Evolutionary conservation across 2,113 vertebrate genomes (phyloP), one percentile per base, ranked within the genome.

Genomic region (Stictonetta naevosa): DNA sequence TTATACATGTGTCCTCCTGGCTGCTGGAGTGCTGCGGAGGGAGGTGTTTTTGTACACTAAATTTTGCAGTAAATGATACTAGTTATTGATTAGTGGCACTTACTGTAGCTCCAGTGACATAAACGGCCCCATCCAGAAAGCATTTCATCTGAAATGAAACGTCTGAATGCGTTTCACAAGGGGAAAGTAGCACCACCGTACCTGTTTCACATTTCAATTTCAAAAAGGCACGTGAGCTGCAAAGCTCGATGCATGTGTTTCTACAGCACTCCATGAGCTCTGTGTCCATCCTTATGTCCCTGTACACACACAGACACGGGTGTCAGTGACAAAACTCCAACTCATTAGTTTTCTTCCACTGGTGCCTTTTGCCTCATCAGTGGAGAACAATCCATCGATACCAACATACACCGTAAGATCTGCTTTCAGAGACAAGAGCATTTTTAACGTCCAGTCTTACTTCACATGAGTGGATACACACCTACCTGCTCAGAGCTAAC

Each of bases 201-300:
- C 14, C 20, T 79, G n/a, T 59, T 80, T 90, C 46, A 66, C 17
- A 3, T 74, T 86, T 53, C 33, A 59, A 0, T 38, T 62, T 83
- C 6, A 55, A 79, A 72, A 77, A 55, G 48, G 33, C 7, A 2
- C 11, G 29, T 66, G 60, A 44, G 18, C 21, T 1, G 20, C 4
- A 6, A 59, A 73, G 34, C 25, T 90, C 40, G 50, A 31, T 38
- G 29, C 17, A 29, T 23, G 18, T 78, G 34, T 64, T 94, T 91
- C 75, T 7, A n/a, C 26, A 69, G 0, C 58, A 16, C 14, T 76
- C 18, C 0, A 0, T 40, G 38, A 66, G 16, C 44, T 76, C 21
- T 0, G 1, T 66, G 50, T 18, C 31, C 4, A 1, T 66, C 68
- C 42, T 16, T 25, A 29, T 7, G 8, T 42, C 26, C 13, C 3